Base-by-base conservation (phyloP, 2,888 invertebrate species). In the Eupithecia pulchellata region DNA sequence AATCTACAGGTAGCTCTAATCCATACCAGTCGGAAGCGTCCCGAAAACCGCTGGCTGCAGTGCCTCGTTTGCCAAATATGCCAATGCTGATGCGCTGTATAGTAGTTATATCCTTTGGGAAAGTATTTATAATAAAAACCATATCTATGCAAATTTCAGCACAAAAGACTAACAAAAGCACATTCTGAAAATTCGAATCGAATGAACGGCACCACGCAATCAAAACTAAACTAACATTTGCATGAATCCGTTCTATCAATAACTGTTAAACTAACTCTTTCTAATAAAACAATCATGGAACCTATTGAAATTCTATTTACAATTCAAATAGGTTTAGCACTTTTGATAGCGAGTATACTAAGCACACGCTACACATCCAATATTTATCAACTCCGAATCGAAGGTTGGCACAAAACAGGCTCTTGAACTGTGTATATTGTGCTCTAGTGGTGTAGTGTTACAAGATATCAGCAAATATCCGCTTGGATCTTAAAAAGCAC, bases 321-420 rank as follows among this genome's bases (percentile, higher is more conserved):
- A 47, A 25, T 52, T 52, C 52, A 52, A 25, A 57, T 57, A 8
- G 27, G 9, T 57, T 29, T 17, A 29, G 6, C 32, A 60, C 60
- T 60, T 32, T 32, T 60, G 32, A 11, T n/a, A 60, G 29, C 60
- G 17, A 32, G 32, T 60, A 32, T 60, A 60, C 30, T 8, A 58
- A 29, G 58, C 60, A 11, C 60, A 60, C 60, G 60, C 32, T 60
- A 32, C 20, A 60, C n/a, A 60, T 60, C 11, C 32, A 60, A 60
- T 60, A 60, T 60, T 60, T 32, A 60, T 20, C 30, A 32, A 60
- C 52, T 42, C 64, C 36, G 39, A 62, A 30, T 39, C 29, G 32
- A 60, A 60, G 60, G 60, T n/a, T 32, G 17, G 20, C 17, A 60
- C 32, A 60, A 60, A 60, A 57, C 52, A 25, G 13, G 52, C 52